Percentiles rank a stretch among this genome's conserved stretches.
phyloP scores from a whole-genome alignment of 2,113 vertebrate species.

The Papio anubis region DNA sequence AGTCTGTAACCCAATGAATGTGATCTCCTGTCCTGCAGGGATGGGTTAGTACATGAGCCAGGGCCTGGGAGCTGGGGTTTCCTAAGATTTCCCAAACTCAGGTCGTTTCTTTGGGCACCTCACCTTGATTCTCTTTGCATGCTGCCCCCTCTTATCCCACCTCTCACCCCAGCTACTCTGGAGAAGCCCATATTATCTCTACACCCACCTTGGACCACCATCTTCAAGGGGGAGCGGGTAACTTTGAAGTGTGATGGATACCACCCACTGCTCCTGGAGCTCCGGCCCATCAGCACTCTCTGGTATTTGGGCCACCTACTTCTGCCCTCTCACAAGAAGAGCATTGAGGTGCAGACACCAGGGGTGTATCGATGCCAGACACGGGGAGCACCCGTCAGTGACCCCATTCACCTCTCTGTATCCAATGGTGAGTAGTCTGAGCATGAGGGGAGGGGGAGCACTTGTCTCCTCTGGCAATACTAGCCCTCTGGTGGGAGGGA shows the following conservation, averaged over 20 bases:
- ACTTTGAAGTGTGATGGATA: constrained; percentile 70
- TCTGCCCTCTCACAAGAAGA: constrained; percentile 70
- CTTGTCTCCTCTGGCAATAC: accelerated
- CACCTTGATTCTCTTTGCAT: not conserved
- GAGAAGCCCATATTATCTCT: constrained; percentile 73
- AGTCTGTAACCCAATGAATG: not conserved
- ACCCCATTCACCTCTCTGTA: constrained; percentile 75
- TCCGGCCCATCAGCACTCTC: constrained; percentile 69
- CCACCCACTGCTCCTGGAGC: constrained; percentile 70
- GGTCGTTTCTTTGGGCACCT: not conserved
- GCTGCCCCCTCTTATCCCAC: accelerated
- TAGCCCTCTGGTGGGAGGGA: not conserved
- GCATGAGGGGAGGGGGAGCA: no score
- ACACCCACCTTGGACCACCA: constrained; percentile 77
- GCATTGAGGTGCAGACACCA: constrained; percentile 70
- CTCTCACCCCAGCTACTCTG: constrained; percentile 59
- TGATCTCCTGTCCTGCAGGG: not conserved
- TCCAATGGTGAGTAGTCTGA: constrained; percentile 70
- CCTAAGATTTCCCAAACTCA: not conserved
- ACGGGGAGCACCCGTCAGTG: constrained; percentile 71
- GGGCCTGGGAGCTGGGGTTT: not conserved
- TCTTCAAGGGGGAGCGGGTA: constrained; percentile 77
- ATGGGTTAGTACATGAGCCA: not conserved
- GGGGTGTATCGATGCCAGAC: constrained; percentile 78
- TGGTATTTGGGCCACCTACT: constrained; percentile 77